Conservation (phyloP, 2,797 vertebrate genomes). For the Acrocephalus scirpaceus region DNA sequence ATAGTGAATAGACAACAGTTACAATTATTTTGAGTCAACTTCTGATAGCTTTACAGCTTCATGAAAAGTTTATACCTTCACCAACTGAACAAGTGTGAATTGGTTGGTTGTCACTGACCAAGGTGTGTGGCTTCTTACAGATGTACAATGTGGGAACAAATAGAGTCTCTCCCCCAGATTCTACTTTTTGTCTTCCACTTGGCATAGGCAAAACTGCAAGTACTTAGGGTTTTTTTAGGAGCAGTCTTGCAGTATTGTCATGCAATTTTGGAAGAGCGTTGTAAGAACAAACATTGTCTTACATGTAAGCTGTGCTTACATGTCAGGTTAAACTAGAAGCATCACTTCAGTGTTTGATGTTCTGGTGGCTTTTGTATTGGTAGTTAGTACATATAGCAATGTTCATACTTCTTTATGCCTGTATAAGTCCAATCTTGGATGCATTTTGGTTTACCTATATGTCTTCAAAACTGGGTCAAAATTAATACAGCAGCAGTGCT, state of each 20-base stretch:
- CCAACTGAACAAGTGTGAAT: background rate
- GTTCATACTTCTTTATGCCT: background rate
- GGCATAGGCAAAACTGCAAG: background rate
- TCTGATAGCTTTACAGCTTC: constrained; percentile 5
- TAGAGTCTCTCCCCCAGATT: background rate
- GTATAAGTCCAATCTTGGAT: background rate
- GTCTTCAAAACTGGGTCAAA: background rate
- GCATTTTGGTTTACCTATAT: background rate
- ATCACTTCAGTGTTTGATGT: background rate
- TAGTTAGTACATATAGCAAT: background rate
- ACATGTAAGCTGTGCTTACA: background rate
- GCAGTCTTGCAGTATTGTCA: background rate
- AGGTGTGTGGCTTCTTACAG: background rate
- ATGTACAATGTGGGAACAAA: background rate
- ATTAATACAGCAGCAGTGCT: background rate
- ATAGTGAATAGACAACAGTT: background rate
- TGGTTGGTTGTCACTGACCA: background rate
- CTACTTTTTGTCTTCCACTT: background rate
- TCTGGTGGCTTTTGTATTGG: background rate
- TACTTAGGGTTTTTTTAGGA: background rate
- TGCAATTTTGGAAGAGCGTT: background rate
- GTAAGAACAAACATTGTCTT: background rate
- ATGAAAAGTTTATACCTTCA: background rate
- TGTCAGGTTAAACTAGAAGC: background rate
- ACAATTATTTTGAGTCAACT: background rate